Evolutionary conservation across 2,888 invertebrate species (phyloP), one percentile per base, ranked within the genome.

Genomic region (Brachyopa scutellaris): DNA sequence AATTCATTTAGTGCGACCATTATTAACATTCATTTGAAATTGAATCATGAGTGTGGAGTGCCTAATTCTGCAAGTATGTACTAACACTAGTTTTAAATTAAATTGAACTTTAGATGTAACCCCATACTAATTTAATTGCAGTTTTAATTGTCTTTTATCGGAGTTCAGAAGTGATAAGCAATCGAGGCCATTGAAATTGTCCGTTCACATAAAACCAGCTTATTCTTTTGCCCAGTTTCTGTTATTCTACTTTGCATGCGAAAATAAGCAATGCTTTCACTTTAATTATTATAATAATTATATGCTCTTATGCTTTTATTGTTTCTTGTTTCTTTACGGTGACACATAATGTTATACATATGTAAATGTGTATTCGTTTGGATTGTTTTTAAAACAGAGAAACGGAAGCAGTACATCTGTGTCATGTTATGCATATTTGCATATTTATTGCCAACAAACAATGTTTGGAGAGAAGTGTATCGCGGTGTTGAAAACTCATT

Each of bases 1-100:
- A n/a, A n/a, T 42, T 15, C 1, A 9, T 29, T 45, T 13, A n/a
- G 9, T 29, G 2, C 9, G 19, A 21, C 8, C 13, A 9, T 1
- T n/a, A 23, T 5, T 2, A 45, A 45, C 59, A 23, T 45, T 67
- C 33, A 31, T 55, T 33, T n/a, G 38, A 61, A 47, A 6, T 9
- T 21, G 0, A n/a, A 36, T 15, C 23, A 62, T 83, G 82, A 83
- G 82, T 33, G 8, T 83, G 2, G 72, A 77, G 49, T 78, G 70
- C 23, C 67, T 72, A 26, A 17, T 83, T 15, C 21, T 83, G 38
- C 78, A 83, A 72, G 82, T 83, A 78, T 23, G 82, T 83, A 70
- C n/a, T 6, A n/a, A 17, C 8, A 7, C 9, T 33, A 21, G 31
- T 21, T 57, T 67, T 40, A 49, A 55, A 42, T 62, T 36, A 40